Evolutionary conservation across 2,888 invertebrate species (phyloP), one percentile per base, ranked within the genome.

Genomic region (Tridacna crocea): DNA sequence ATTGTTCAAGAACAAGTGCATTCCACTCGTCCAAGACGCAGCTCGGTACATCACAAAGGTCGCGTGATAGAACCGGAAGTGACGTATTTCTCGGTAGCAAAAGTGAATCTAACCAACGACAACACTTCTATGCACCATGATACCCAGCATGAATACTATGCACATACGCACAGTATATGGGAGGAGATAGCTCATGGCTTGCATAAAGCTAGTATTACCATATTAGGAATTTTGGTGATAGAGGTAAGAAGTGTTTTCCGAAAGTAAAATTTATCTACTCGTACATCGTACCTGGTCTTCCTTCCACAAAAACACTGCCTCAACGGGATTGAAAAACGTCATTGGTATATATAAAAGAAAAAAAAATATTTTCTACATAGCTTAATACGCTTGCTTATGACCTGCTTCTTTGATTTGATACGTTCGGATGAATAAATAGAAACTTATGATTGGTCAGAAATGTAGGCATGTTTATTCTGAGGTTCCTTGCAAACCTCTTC

Each of bases 151-250:
- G 36, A 19, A 0, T 46, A 27, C 47, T 68, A 68, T 47, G 47
- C 36, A 15, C 75, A 74, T 27, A 77, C 47, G 12, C 81, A 82
- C 22, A 76, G 76, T 36, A 48, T 82, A n/a, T 83, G 82, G 86
- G 82, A 77, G 48, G 74, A 80, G n/a, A 75, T 84, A 17, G 86
- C 86, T 13, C 84, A 84, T 74, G 86, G 82, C 3, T 55, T 87
- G 61, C 86, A 87, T 51, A 87, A 87, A 79, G 76, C 86, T 63
- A 87, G 86, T 48, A 84, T 87, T 24, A 80, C 75, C 10, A 84
- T 87, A 61, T 70, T 87, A 6, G 82, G 83, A 19, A 76, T 87
- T 15, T 72, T 87, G 12, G 79, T 82, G 26, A 60, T 87, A 51
- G 86, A 87, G 84, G 86, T 87, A 78, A 74, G 55, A 4, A n/a